Conservation (phyloP, 1,140 invertebrate species). For the Rhopalosiphum maidis region DNA sequence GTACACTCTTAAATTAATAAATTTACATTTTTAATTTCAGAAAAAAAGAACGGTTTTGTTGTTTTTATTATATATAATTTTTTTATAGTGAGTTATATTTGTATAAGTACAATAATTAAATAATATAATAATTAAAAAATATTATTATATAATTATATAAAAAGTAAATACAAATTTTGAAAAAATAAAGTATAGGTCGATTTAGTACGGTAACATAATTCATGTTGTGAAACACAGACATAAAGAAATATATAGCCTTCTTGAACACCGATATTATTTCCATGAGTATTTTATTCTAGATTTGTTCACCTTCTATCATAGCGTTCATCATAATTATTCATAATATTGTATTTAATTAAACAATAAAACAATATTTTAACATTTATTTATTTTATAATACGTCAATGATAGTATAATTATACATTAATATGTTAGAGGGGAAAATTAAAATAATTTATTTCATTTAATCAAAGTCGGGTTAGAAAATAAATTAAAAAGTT, state of each 20-base stretch:
- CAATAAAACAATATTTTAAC: not conserved
- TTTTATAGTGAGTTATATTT: not conserved
- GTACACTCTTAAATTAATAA: not conserved
- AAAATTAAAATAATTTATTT: not conserved
- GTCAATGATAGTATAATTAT: not conserved
- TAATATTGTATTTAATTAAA: not conserved
- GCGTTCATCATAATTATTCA: not conserved
- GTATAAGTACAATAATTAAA: not conserved
- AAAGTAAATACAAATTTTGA: not conserved
- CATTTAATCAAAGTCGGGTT: not conserved
- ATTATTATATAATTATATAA: not conserved
- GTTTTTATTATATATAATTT: not conserved
- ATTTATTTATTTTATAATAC: not conserved
- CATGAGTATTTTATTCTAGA: not conserved
- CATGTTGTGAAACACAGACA: not conserved
- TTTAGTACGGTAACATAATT: not conserved
- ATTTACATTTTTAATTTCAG: not conserved
- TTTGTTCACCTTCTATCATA: not conserved
- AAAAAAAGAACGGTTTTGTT: not conserved
- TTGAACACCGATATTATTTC: not conserved
- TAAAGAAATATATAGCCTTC: not conserved
- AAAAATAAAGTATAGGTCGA: not conserved
- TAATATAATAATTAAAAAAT: not conserved
- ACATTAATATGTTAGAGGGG: not conserved
- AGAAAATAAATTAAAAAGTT: not conserved